Percentiles rank a stretch among this genome's conserved stretches.
Conservation (phyloP, 2,888 invertebrate genomes). For the Mesorhabditis sp. region DNA sequence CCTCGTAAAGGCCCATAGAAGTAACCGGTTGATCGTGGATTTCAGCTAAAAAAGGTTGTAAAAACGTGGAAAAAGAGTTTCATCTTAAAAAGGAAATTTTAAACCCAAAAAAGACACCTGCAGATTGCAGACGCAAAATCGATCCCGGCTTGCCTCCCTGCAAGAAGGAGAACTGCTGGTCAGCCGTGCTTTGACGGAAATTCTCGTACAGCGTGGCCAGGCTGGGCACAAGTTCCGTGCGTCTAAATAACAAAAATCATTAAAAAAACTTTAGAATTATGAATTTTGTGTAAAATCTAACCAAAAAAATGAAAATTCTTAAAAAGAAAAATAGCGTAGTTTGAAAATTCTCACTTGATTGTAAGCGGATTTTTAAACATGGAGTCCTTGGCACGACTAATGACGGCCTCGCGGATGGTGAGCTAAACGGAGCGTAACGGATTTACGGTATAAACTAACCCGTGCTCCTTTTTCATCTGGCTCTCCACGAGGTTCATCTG, state of each 20-base stretch:
- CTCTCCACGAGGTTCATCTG: not conserved
- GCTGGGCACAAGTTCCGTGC: not conserved
- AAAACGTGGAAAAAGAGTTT: not conserved
- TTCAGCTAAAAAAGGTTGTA: not conserved
- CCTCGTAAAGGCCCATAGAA: not conserved
- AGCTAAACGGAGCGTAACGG: not conserved
- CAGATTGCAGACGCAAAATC: not conserved
- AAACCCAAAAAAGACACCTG: not conserved
- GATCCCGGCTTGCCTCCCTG: conserved; percentile 1
- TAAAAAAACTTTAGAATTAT: not conserved
- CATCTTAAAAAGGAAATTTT: not conserved
- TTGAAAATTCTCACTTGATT: not conserved
- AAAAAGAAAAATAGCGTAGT: not conserved
- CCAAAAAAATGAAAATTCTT: too few species aligned
- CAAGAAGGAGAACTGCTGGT: not conserved
- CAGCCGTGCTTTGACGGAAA: not conserved
- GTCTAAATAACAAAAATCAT: not conserved
- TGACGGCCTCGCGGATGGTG: not conserved
- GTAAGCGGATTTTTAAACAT: conserved; percentile 3
- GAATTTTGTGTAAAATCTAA: too few species aligned
- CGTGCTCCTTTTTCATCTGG: not conserved
- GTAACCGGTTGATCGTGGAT: conserved; percentile 1
- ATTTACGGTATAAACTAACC: not conserved
- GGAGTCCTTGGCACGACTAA: not conserved
- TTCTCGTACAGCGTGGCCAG: not conserved